Percentiles rank a stretch among this genome's conserved stretches.
phyloP scores from a whole-genome alignment of 2,888 invertebrate genomes.

The Latrodectus elegans region DNA sequence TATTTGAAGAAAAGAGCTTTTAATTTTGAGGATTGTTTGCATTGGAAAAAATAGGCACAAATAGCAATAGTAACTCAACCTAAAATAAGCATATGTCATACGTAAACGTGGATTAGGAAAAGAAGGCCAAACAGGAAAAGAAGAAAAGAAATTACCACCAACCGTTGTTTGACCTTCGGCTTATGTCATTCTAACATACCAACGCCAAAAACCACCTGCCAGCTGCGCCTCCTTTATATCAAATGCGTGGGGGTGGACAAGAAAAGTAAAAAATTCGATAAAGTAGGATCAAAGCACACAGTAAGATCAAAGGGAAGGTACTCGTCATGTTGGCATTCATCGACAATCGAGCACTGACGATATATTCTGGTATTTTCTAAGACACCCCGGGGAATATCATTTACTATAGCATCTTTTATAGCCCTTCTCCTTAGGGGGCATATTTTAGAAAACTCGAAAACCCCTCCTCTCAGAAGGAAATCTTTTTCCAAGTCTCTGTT shows the following conservation, averaged over 20 bases:
- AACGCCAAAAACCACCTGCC: not conserved
- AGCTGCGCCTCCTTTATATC: conserved; percentile 30
- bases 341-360: conserved; percentile 30
- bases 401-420: conserved; percentile 35
- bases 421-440: conserved; percentile 25
- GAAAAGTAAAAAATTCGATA: conserved; percentile 50
- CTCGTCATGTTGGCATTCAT: conserved; percentile 18
- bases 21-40: too few species aligned
- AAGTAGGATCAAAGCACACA: conserved; percentile 60
- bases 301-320: conserved; percentile 59
- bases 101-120: too few species aligned
- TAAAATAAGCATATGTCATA: too few species aligned
- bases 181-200: conserved; percentile 29
- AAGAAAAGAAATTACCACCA: conserved; percentile 11
- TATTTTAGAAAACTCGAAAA: conserved; percentile 60
- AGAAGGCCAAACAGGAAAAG: too few species aligned
- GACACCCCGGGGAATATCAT: conserved; percentile 51
- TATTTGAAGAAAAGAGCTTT: too few species aligned
- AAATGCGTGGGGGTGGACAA: not conserved
- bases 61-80: too few species aligned
- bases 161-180: conserved; percentile 41
- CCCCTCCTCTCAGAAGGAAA: not conserved
- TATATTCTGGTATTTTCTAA: conserved; percentile 38
- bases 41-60: too few species aligned
- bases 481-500: not conserved